Evolutionary conservation across 2,797 vertebrate genomes (phyloP), one percentile per base, ranked within the genome.

Genomic region (Poeciliopsis presidionis): DNA sequence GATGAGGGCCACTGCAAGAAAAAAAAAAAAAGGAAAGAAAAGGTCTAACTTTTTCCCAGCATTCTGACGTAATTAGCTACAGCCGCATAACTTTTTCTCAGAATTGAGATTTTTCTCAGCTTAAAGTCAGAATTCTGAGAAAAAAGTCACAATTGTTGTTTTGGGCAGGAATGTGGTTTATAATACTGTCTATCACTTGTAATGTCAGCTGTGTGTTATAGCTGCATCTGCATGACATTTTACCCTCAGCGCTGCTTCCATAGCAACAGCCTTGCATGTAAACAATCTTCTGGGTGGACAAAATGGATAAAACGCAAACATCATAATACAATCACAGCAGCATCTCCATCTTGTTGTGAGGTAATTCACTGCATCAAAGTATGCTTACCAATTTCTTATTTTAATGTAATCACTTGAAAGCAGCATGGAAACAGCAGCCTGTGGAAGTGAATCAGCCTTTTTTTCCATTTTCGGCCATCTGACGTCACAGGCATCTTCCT

Each of bases 391-490:
- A 61, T 20, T 65, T 65, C 36, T 20, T 65, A 20, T 65, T 39
- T 65, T 8, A 39, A 36, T 36, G 2, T 65, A 65, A 20, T 39
- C 18, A 8, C 33, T 20, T 65, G 16, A 65, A 61, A 22, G 61
- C 33, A 20, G 18, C 61, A 39, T 65, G 57, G 28, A 61, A 61
- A 61, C 28, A 33, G 57, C n/a, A 30, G 57, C 11, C 30, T 59
- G 28, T 61, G 57, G 6, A 61, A 18, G 14, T 61, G 53, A 57
- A 57, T 57, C 53, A n/a, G 25, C 9, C 53, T 51, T 28, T 5
- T 28, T 0, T 5, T 5, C 0, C 3, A 3, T 13, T 1, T 41
- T 41, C 2, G 2, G 12, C n/a, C 5, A 12, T 14, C 12, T 13
- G 14, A 59, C n/a, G 6, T 57, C 53, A n/a, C 25, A 28, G 53